Conservation (phyloP, 2,113 vertebrate species). For the Lutjanus erythropterus region DNA sequence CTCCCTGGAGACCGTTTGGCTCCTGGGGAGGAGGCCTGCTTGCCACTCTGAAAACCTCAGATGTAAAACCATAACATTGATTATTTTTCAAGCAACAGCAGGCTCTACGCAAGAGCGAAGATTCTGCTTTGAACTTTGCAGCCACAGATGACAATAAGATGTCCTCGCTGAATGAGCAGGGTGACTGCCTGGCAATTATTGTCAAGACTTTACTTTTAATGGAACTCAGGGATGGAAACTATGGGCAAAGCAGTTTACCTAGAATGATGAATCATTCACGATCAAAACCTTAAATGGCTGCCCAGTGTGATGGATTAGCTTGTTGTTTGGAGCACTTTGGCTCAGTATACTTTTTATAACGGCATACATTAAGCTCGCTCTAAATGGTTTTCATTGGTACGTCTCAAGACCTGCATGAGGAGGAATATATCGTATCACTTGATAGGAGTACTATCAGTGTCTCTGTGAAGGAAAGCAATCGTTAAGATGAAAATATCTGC, state of each 20-base stretch:
- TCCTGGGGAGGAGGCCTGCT: no score
- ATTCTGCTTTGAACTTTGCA: not conserved
- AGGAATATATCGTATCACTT: not conserved
- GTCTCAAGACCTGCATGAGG: not conserved
- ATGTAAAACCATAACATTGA: no score
- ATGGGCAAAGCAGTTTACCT: not conserved
- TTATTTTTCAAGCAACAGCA: no score
- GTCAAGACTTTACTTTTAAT: constrained; percentile 5
- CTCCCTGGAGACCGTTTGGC: no score
- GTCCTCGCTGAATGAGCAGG: not conserved
- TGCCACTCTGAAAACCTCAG: no score
- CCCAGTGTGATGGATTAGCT: not conserved
- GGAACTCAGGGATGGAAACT: constrained; percentile 26
- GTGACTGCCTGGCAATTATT: constrained; percentile 2
- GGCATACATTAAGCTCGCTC: constrained; percentile 9
- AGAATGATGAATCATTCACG: constrained; percentile 11
- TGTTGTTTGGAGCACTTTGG: constrained; percentile 4
- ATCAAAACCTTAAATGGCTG: not conserved
- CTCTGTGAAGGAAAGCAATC: not conserved
- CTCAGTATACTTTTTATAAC: not conserved
- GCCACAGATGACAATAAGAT: not conserved
- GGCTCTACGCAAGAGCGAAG: not conserved
- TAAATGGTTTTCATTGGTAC: constrained; percentile 9
- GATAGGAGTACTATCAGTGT: not conserved
- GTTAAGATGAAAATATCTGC: not conserved